Evolutionary conservation across 2,888 invertebrate genomes (phyloP), one percentile per base, ranked within the genome.

Genomic region (Emmelina monodactyla): DNA sequence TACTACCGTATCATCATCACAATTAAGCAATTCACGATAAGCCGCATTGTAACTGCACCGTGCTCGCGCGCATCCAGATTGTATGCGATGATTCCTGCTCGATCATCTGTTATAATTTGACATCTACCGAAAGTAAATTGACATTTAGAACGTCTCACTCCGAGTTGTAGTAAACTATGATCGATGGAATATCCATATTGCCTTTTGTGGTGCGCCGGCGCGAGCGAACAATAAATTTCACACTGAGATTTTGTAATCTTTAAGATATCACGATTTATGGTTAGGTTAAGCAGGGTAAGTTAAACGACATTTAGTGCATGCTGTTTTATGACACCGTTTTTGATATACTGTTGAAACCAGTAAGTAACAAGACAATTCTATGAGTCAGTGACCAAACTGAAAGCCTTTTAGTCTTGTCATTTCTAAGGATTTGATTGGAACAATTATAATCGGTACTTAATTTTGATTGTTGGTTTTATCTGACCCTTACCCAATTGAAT

Each of bases 41-140:
- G 4, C 3, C n/a, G 11, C 4, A n/a, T 10, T 25, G 3, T n/a
- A 3, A 25, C 11, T 25, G 25, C n/a, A 25, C 11, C n/a, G n/a
- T n/a, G n/a, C n/a, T n/a, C n/a, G n/a, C n/a, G n/a, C 4, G 19
- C 19, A 19, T 19, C 9, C 5, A 19, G 25, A 10, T n/a, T 10
- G 25, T 10, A 7, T 19, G 19, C 5, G 19, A 19, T 42, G 19
- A 41, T 57, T 61, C 57, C 55, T 50, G 61, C 57, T 51, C 33
- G 16, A 52, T 61, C 61, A 59, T 56, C 50, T 48, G 19, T 41
- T 44, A 47, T 56, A 53, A 59, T 59, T 51, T 48, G 45, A 51
- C 34, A 40, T 46, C 25, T 25, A 25, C 25, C 25, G 25, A 25
- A 25, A n/a, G 25, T 10, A 19, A 28, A 33, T 25, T 22, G 35